Evolutionary conservation across 2,888 invertebrate species (phyloP).

Genomic region (Philopedon plagiatum): DNA sequence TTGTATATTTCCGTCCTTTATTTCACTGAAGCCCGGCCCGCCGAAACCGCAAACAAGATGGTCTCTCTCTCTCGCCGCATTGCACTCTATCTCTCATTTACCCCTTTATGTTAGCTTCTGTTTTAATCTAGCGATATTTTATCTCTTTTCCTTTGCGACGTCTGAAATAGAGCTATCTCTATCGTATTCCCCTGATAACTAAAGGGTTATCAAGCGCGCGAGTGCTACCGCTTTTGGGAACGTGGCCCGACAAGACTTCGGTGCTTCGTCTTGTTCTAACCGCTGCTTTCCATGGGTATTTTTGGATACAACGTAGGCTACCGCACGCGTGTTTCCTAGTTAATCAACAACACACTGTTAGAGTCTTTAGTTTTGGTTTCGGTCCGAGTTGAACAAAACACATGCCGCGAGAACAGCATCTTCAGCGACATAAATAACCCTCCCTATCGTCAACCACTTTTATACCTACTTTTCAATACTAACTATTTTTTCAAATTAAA

Average conservation of each 20-base stretch:
- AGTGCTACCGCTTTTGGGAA: constrained; percentile 64
- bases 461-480: background rate
- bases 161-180: constrained; percentile 51
- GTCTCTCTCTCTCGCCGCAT: constrained; percentile 70
- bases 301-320: constrained; percentile 58
- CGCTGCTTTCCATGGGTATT: constrained; percentile 55
- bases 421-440: constrained; percentile 19
- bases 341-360: constrained; percentile 68
- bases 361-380: constrained; percentile 71
- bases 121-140: constrained; percentile 66
- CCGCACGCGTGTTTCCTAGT: constrained; percentile 60
- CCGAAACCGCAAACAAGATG: constrained; percentile 78
- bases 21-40: constrained; percentile 79
- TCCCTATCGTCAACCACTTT: background rate
- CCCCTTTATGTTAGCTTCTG: constrained; percentile 68
- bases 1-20: constrained; percentile 78
- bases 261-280: constrained; percentile 58
- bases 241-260: constrained; percentile 62
- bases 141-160: constrained; percentile 60
- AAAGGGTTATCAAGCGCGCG: constrained; percentile 70
- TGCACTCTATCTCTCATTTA: constrained; percentile 66
- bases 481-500: background rate
- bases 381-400: constrained; percentile 61
- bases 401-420: background rate
- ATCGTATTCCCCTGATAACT: constrained; percentile 66